These are phyloP conservation scores for Pollimyrus isidori DNA, from an alignment of 2,113 vertebrate genomes.

Conservation along the genomic window DNA sequence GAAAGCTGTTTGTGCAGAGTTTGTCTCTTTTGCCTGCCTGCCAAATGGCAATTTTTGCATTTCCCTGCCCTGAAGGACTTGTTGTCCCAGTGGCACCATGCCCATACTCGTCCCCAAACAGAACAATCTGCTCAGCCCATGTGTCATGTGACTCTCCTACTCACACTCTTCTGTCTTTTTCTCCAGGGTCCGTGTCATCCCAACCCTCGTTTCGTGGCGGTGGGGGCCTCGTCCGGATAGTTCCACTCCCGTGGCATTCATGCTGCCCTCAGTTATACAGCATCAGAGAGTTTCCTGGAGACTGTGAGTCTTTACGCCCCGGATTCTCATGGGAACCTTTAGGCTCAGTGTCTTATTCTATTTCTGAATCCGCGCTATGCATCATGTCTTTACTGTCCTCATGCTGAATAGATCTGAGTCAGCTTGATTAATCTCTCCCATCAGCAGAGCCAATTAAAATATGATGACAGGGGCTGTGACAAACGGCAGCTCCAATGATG, in stretches of 20 bases:
- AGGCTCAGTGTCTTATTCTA: background rate
- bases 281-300: background rate
- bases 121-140: background rate
- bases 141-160: background rate
- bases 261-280: background rate
- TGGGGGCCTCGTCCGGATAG: background rate
- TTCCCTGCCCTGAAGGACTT: background rate
- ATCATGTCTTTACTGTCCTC: background rate
- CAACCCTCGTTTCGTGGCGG: background rate
- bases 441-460: background rate
- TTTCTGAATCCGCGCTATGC: background rate
- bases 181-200: background rate
- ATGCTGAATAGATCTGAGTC: background rate
- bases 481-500: background rate
- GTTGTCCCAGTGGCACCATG: background rate
- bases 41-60: background rate
- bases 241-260: background rate
- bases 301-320: background rate
- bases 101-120: background rate
- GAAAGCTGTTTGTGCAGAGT: background rate
- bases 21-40: background rate
- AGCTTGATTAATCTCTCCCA: background rate
- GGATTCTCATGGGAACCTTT: background rate
- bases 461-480: background rate
- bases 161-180: background rate